phyloP scores from a whole-genome alignment of 2,888 invertebrate genomes.

The Lithosia quadra region DNA sequence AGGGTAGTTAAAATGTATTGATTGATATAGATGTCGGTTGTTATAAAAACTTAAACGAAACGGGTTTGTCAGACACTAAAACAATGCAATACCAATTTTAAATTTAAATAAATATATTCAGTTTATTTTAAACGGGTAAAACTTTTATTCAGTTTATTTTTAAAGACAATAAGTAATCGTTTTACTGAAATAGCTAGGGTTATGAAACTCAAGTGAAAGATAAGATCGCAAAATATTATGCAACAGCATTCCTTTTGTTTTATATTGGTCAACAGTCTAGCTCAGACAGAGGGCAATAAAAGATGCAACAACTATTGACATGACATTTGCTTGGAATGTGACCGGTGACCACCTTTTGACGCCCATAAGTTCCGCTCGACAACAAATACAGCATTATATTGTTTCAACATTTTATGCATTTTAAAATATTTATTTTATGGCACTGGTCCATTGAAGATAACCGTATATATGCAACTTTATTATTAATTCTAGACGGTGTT shows the following conservation, averaged over 20 bases:
- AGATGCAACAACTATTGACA: slow-evolving; percentile 61
- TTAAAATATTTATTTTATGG: slow-evolving; percentile 32
- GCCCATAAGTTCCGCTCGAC: slow-evolving; percentile 43
- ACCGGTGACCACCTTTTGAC: slow-evolving; percentile 43
- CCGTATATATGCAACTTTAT: not conserved
- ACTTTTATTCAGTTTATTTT: no score
- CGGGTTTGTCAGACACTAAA: not conserved
- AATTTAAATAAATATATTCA: no score
- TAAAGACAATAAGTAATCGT: not conserved
- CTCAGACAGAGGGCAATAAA: slow-evolving; percentile 63
- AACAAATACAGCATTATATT: slow-evolving; percentile 33
- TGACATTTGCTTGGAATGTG: slow-evolving; percentile 63
- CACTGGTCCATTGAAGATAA: slow-evolving; percentile 1
- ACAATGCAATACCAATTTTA: not conserved
- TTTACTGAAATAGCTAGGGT: not conserved
- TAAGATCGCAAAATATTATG: slow-evolving; percentile 28
- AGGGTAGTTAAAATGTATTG: not conserved
- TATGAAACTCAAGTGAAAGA: not conserved
- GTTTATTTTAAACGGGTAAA: no score
- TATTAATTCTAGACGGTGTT: not conserved
- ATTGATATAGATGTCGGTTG: not conserved
- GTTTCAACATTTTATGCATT: slow-evolving; percentile 33
- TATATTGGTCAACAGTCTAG: slow-evolving; percentile 29
- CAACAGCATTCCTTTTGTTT: slow-evolving; percentile 47
- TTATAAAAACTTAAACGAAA: not conserved